Percentiles rank a stretch among this genome's conserved stretches.
Evolutionary conservation across 2,888 invertebrate species (phyloP).

Genomic region (Oscheius sp.): DNA sequence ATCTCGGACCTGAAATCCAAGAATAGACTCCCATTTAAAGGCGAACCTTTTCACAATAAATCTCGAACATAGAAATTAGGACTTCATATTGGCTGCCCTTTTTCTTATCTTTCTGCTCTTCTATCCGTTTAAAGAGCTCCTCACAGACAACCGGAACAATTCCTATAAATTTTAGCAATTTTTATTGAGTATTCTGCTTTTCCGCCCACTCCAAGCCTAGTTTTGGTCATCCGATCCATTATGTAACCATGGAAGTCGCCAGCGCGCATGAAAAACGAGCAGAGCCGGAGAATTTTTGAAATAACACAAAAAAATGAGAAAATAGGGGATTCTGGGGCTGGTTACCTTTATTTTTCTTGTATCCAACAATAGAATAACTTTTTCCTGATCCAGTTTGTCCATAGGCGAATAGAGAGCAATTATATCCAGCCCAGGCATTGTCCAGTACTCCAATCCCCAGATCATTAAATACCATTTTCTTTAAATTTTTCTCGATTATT

Average conservation of each 20-base stretch:
- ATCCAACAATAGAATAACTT: slow-evolving; percentile 78
- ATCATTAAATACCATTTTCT: slow-evolving; percentile 77
- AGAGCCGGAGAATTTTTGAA: no score
- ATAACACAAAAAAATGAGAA: no score
- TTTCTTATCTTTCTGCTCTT: slow-evolving; percentile 73
- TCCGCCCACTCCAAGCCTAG: background rate
- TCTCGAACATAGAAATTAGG: slow-evolving; percentile 78
- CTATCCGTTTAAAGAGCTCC: slow-evolving; percentile 77
- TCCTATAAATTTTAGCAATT: slow-evolving; percentile 72
- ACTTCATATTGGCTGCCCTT: slow-evolving; percentile 75
- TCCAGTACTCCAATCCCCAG: slow-evolving; percentile 77
- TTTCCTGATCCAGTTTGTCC: slow-evolving; percentile 79
- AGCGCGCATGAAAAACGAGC: background rate
- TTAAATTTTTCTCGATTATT: slow-evolving; percentile 40
- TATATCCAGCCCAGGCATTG: slow-evolving; percentile 78
- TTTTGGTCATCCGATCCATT: background rate
- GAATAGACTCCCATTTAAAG: background rate
- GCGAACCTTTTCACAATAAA: slow-evolving; percentile 77
- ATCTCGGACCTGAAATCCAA: slow-evolving; percentile 57
- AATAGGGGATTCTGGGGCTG: no score
- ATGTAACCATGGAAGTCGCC: background rate
- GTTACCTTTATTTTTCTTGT: slow-evolving; percentile 76
- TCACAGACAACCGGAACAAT: slow-evolving; percentile 78
- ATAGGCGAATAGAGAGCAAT: slow-evolving; percentile 78
- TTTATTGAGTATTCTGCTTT: background rate